Base-by-base conservation (phyloP, 2,888 invertebrate genomes). In the Omphaloscelis lunosa region DNA sequence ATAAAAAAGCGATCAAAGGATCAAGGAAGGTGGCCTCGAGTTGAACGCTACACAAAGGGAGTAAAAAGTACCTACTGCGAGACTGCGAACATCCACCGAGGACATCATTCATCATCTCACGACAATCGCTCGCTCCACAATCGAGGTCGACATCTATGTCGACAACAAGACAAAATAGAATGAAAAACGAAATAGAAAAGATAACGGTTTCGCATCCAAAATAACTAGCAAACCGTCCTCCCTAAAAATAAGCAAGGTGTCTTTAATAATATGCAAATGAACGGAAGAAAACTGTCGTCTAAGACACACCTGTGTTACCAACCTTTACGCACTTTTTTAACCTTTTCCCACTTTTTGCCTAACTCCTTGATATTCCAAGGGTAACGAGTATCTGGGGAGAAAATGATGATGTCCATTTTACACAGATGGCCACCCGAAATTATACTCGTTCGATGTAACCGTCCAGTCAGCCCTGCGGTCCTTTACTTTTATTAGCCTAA, bases 1-100 rank as follows among this genome's bases (percentile, higher is more conserved):
- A 92, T 92, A 93, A 93, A 93, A 92, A 92, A 84, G 88, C 90
- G 91, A 91, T 92, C 91, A 91, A 91, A 91, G 90, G 87, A 82
- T 83, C 85, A 84, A 86, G 87, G 88, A 89, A 91, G 92, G 92
- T 91, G 91, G 92, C 88, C 91, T 87, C 85, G 85, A 86, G 83
- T 87, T 88, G 90, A 92, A 89, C 87, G 89, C 84, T 84, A 86
- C 86, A 93, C 91, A 93, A 93, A 92, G 92, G 91, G 88, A 91
- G 86, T 87, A 90, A 91, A 91, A 92, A 89, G 80, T 88, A 88
- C 81, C 69, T 56, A 83, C 78, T 48, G 58, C 15, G 77, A 45
- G 80, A 56, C 79, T 79, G 76, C 81, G 88, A 89, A 88, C 88
- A 89, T 83, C 84, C 78, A 80, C 84, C 88, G 89, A 92, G 91